phyloP scores from a whole-genome alignment of 1,140 invertebrate genomes.

The Caenorhabditis latens region DNA sequence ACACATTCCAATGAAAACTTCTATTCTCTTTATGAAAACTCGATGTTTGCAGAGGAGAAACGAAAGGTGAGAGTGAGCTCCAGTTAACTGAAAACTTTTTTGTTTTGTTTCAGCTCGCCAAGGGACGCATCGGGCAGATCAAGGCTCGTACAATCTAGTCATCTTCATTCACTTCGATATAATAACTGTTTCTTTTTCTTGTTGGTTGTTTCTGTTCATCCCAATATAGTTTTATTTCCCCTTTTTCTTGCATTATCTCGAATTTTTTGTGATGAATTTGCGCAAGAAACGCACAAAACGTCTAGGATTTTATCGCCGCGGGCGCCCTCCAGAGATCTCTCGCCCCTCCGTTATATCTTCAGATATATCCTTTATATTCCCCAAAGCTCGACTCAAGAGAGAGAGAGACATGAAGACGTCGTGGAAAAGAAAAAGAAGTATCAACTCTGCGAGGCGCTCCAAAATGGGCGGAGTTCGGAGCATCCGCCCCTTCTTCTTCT shows the following conservation, averaged over 20 bases:
- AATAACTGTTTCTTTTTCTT: neutral
- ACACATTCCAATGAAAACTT: too few relatives aligned
- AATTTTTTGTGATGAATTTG: conserved; percentile 47
- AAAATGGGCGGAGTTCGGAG: conserved; percentile 43
- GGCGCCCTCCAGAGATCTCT: conserved; percentile 13
- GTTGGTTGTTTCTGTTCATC: neutral
- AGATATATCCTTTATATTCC: conserved; percentile 27
- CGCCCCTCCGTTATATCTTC: neutral
- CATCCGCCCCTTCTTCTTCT: conserved; percentile 12
- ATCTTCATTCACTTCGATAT: neutral
- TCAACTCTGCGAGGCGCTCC: conserved; percentile 6
- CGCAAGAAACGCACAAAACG: neutral
- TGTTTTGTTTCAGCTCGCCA: conserved; percentile 31
- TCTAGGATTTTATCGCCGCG: conserved; percentile 45
- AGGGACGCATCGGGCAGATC: conserved; percentile 54
- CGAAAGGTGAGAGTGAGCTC: conserved; percentile 34
- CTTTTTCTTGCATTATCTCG: neutral
- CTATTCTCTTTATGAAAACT: conserved; percentile 73
- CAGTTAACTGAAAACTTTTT: neutral
- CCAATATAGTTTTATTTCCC: neutral
- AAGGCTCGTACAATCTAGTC: conserved; percentile 50
- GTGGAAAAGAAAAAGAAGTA: neutral
- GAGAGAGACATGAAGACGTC: conserved; percentile 19
- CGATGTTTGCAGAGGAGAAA: conserved; percentile 88
- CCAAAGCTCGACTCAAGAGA: conserved; percentile 22